phyloP scores from a whole-genome alignment of 2,113 vertebrate species.

The Microcebus murinus region DNA sequence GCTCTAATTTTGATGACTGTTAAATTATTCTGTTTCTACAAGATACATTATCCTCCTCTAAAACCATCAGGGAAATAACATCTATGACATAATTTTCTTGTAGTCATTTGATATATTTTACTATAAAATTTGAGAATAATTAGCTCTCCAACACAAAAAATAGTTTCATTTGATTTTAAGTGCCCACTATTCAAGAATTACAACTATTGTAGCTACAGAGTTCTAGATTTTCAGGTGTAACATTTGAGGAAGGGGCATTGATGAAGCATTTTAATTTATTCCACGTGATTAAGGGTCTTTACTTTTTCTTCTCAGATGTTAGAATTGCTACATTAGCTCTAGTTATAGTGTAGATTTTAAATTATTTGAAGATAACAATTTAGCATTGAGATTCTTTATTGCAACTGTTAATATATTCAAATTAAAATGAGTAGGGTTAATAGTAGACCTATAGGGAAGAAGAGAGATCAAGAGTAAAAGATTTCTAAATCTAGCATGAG shows the following conservation, averaged over 20 bases:
- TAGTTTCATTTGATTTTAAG: constrained; percentile 52
- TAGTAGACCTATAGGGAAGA: constrained; percentile 80
- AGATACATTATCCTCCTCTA: constrained; percentile 30
- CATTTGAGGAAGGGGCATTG: not conserved
- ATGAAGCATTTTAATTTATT: constrained; percentile 39
- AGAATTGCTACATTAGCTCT: constrained; percentile 21
- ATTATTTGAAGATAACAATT: constrained; percentile 75
- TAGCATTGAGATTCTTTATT: constrained; percentile 60
- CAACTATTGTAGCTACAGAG: constrained; percentile 1
- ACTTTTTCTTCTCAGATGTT: not conserved
- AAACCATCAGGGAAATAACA: constrained; percentile 5
- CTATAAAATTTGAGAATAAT: not conserved
- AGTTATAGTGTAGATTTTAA: constrained; percentile 24
- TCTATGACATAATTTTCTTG: constrained; percentile 3
- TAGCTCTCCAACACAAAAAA: constrained; percentile 57
- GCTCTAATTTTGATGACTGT: constrained; percentile 56
- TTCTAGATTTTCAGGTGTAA: constrained; percentile 1
- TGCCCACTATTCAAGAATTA: constrained; percentile 20
- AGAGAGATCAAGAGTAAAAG: constrained; percentile 75
- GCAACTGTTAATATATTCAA: constrained; percentile 82
- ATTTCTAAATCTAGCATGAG: constrained; percentile 82
- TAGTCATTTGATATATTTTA: constrained; percentile 37
- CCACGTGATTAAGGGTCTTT: not conserved
- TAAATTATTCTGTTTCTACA: constrained; percentile 70
- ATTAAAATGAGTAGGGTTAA: constrained; percentile 84